Evolutionary conservation across 2,888 invertebrate species (phyloP).

Genomic region (Colletes collaris): DNA sequence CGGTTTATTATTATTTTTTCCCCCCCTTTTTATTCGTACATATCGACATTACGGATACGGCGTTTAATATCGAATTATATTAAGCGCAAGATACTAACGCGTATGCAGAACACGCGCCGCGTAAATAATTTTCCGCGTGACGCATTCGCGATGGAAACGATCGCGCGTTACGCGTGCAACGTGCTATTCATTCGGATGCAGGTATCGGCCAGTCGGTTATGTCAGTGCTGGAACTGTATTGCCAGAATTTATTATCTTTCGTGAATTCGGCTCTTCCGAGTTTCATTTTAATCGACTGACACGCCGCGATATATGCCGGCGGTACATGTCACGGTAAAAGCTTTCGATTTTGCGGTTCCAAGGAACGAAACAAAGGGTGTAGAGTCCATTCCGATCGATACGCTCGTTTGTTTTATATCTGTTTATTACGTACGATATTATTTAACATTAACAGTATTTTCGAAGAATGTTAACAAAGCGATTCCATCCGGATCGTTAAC

Average conservation of each 20-base stretch:
- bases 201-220: slow-evolving; percentile 6
- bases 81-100: neutral
- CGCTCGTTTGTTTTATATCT: no score
- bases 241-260: slow-evolving; percentile 36
- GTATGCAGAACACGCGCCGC: neutral
- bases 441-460: no score
- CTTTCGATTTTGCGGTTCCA: neutral
- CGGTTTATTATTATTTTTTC: neutral
- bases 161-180: neutral
- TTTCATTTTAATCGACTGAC: slow-evolving; percentile 37
- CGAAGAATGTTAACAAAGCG: no score
- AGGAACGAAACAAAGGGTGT: neutral
- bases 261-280: slow-evolving; percentile 15
- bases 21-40: neutral
- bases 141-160: slow-evolving; percentile 3
- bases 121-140: slow-evolving; percentile 15
- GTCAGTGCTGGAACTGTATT: slow-evolving; percentile 7
- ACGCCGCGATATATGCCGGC: neutral
- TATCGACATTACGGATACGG: neutral
- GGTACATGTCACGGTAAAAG: slow-evolving; percentile 25
- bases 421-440: no score
- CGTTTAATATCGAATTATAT: slow-evolving; percentile 34
- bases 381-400: neutral
- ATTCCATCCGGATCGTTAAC: neutral
- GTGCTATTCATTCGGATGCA: slow-evolving; percentile 3